Percentiles rank a stretch among this genome's conserved stretches.
Evolutionary conservation across 2,113 vertebrate genomes (phyloP).

Genomic region (Eulemur rufifrons): DNA sequence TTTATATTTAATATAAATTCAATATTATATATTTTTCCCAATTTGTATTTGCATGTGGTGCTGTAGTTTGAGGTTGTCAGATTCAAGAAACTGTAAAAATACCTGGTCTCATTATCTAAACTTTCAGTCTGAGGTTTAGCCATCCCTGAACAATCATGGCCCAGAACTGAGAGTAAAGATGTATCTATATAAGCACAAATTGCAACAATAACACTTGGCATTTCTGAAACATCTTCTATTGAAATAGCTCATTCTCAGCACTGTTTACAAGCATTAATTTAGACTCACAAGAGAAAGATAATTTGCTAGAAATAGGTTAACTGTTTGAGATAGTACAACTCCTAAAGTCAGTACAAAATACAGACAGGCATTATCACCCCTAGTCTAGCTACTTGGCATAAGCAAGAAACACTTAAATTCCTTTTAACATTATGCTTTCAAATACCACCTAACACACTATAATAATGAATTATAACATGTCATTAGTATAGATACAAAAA

Average conservation of each 20-base stretch:
- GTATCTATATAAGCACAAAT: slow-evolving; percentile 62
- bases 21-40: too few relatives aligned
- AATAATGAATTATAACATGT: background rate
- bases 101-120: slow-evolving; percentile 69
- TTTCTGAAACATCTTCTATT: slow-evolving; percentile 60
- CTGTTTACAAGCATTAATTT: slow-evolving; percentile 71
- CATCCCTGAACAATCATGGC: slow-evolving; percentile 66
- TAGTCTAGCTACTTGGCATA: background rate
- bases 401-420: background rate
- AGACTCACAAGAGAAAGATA: slow-evolving; percentile 48
- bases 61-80: slow-evolving; percentile 49
- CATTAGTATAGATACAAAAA: background rate
- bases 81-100: slow-evolving; percentile 67
- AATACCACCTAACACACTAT: background rate
- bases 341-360: background rate
- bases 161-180: slow-evolving; percentile 40
- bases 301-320: slow-evolving; percentile 69
- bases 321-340: slow-evolving; percentile 2
- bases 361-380: background rate
- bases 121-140: slow-evolving; percentile 73
- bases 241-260: slow-evolving; percentile 58
- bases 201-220: slow-evolving; percentile 67
- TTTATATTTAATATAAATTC: too few relatives aligned
- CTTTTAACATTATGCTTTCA: background rate
- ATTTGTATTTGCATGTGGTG: slow-evolving; percentile 10